Base-by-base conservation (phyloP, 2,113 vertebrate species). In the Theristicus caerulescens region DNA sequence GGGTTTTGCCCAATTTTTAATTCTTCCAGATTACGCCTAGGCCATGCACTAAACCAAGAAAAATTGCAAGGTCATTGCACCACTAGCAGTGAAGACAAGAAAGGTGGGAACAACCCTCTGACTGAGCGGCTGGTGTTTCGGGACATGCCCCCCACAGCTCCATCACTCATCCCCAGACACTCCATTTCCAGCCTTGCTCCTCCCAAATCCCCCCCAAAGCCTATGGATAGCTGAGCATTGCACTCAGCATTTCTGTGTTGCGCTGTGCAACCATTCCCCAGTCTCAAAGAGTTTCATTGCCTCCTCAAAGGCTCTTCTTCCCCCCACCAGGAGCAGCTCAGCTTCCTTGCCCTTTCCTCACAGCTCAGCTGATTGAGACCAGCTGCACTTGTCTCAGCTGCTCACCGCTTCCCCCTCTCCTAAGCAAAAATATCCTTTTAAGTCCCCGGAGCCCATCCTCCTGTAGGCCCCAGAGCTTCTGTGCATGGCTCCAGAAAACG, bases 51-150 rank as follows among this genome's bases (percentile, higher is more conserved):
- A 40, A 88, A 67, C 21, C 47, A 27, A 27, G 21, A 88, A 44
- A 49, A 88, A 70, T 14, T 27, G 3, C 61, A 66, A 61, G 10
- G 46, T 36, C 25, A 10, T 7, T 32, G 36, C 31, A 44, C 18
- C 26, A 40, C 0, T n/a, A n/a, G 34, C 58, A 0, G 15, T 36
- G 36, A 83, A 13, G 44, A 61, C 59, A n/a, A 81, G 31, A 57
- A 83, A 83, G 51, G 24, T 47, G 58, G 66, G 61, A 72, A 80
- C 8, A 54, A 6, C 11, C 2, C 9, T 46, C 34, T 73, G 49
- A 46, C n/a, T 20, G 15, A 52, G 67, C 2, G 1, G 19, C 25
- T 1, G 0, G 11, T 34, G 5, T 79, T 74, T 51, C 1, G 0
- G 66, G 49, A 52, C 6, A 3, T 34, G 11, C 2, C 8, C 36